Base-by-base conservation (phyloP, 2,113 vertebrate genomes). In the Neotoma lepida region DNA sequence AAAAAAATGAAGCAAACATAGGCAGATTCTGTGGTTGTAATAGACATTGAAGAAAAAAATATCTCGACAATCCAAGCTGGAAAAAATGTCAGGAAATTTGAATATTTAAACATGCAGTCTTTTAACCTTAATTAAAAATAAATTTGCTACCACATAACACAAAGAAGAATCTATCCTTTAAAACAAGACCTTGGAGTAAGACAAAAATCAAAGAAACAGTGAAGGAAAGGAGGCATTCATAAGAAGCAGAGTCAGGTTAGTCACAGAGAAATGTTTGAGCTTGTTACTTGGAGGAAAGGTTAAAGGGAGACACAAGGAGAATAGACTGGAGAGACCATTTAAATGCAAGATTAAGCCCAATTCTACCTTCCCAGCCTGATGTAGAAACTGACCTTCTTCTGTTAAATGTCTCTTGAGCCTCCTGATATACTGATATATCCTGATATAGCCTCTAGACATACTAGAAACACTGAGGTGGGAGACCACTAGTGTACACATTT, bases 1-100 rank as follows among this genome's bases (percentile, higher is more conserved):
- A 96, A 80, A 95, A 97, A 87, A 88, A 46, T 80, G 49, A 80
- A 91, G 3, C 17, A 78, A 96, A 58, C 28, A n/a, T 91, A 76
- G 44, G 26, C 51, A 51, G 46, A 81, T 6, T 74, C 70, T 80
- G 89, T 88, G 17, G 28, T 73, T 94, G 39, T 44, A 95, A 94
- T 91, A 91, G 33, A 68, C 41, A 91, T 70, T 89, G 30, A 70
- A n/a, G 51, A 81, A 70, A 95, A 86, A 39, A 20, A 44, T 4
- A 81, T 56, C 61, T 44, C 82, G 44, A 84, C 86, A 86, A 94
- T 76, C 41, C 35, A 87, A 24, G 8, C 7, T 90, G 35, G 63
- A 63, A 51, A 92, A 77, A 74, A 28, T 14, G 44, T n/a, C 26
- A 44, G 17, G 10, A 90, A 78, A 84, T 91, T 74, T 86, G 46